Conservation (phyloP, 2,797 vertebrate genomes). For the Tangara arthus region DNA sequence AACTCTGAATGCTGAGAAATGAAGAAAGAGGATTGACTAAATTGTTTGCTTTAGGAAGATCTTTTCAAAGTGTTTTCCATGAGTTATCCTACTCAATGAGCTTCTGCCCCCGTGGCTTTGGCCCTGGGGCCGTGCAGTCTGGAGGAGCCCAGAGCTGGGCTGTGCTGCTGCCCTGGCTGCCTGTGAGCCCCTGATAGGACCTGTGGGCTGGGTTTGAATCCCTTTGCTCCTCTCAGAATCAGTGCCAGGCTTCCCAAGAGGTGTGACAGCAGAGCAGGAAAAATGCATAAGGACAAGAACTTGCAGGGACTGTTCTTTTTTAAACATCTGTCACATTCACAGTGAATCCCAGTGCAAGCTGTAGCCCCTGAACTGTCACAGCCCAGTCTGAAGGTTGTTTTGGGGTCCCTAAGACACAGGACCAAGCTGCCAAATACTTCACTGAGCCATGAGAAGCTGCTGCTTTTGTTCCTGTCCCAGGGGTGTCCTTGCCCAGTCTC, state of each 20-base stretch:
- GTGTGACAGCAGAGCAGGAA: neutral
- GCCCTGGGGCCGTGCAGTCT: neutral
- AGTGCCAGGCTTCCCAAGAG: neutral
- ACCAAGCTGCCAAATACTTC: neutral
- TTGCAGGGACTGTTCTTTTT: neutral
- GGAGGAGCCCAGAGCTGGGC: neutral
- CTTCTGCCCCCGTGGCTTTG: neutral
- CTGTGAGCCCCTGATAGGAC: neutral
- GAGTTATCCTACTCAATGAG: neutral
- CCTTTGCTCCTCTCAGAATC: neutral
- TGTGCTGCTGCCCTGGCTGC: neutral
- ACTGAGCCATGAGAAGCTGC: neutral
- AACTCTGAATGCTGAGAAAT: neutral
- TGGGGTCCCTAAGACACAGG: neutral
- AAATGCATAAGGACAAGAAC: neutral
- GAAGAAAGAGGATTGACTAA: neutral
- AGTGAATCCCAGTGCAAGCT: neutral
- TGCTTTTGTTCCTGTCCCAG: neutral
- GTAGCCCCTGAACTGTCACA: neutral
- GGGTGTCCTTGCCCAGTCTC: neutral
- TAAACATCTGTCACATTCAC: neutral
- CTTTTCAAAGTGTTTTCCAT: neutral
- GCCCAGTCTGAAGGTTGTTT: neutral
- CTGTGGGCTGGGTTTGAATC: neutral
- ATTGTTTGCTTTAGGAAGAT: neutral